These are phyloP conservation scores for Brachionus paranguensis DNA, from an alignment of 1,140 invertebrate species.

Conservation along the genomic window DNA sequence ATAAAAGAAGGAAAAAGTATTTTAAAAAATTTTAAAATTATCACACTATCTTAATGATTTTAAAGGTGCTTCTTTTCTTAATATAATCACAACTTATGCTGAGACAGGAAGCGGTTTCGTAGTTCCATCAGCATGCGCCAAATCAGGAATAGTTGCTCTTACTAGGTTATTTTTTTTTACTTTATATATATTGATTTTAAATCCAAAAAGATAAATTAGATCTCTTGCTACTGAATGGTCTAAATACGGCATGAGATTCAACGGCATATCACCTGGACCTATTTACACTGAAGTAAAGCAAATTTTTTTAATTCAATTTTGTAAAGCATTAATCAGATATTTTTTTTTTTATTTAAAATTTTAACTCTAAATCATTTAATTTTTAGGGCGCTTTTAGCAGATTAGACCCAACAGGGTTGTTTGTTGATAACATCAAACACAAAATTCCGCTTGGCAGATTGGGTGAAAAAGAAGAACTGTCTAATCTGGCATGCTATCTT, in stretches of 20 bases:
- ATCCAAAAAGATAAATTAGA: slow-evolving; percentile 45
- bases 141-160: slow-evolving; percentile 59
- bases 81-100: slow-evolving; percentile 61
- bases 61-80: slow-evolving; percentile 58
- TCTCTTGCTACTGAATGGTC: slow-evolving; percentile 61
- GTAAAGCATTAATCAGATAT: background rate
- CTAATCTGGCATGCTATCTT: slow-evolving; percentile 60
- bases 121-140: slow-evolving; percentile 60
- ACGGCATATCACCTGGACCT: slow-evolving; percentile 62
- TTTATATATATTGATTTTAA: background rate
- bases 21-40: background rate
- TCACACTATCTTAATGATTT: background rate
- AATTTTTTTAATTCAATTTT: too few species aligned
- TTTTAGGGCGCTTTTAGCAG: slow-evolving; percentile 58
- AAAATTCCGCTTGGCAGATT: slow-evolving; percentile 56
- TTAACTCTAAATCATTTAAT: background rate
- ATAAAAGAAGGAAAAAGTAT: slow-evolving; percentile 57
- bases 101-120: slow-evolving; percentile 60
- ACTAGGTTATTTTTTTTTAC: slow-evolving; percentile 47
- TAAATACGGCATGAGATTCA: slow-evolving; percentile 61
- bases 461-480: slow-evolving; percentile 59
- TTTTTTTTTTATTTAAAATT: background rate
- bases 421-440: slow-evolving; percentile 46
- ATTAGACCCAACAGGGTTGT: slow-evolving; percentile 58
- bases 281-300: slow-evolving; percentile 58